Evolutionary conservation across 1,140 invertebrate species (phyloP), one percentile per base, ranked within the genome.

Genomic region (Andricus grossulariae): DNA sequence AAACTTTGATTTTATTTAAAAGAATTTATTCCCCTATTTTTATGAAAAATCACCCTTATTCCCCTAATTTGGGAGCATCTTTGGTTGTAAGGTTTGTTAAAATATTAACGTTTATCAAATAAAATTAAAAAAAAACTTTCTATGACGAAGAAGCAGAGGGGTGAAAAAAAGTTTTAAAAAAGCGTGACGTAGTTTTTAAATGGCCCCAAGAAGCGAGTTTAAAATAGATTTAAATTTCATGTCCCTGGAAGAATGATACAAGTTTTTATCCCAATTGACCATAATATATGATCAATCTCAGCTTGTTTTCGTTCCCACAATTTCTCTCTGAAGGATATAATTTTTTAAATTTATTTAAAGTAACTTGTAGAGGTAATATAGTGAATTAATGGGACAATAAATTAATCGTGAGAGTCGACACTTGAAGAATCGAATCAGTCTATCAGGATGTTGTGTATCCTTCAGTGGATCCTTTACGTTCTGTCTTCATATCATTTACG

Each of bases 401-500:
- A 60, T 60, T 25, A 60, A 21, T 25, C 19, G 19, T 57, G 55
- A 25, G 19, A 32, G 57, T 55, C 16, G 3, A 55, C 19, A 55
- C 52, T 55, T 55, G 8, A 55, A 55, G n/a, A 55, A 55, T 55
- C 54, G 54, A 55, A 11, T 55, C 54, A 19, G 18, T 66, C 32
- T 10, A 66, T 66, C 60, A 39, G 60, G 60, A 39, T 66, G 25
- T 60, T 66, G 25, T 60, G 57, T 39, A 66, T 39, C 39, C 39
- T 45, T 66, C 25, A 66, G 16, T 39, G 60, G 32, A 66, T 66
- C 32, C 32, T 66, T 66, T 60, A 60, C 1, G 21, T 7, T 66
- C 60, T 66, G 60, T 66, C 60, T 66, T 66, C 39, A 66, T 66
- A 66, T 66, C 60, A 66, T 66, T 66, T 66, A 66, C 60, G 60